Conservation (phyloP, 1,140 invertebrate species). For the Heliconius hermathena region DNA sequence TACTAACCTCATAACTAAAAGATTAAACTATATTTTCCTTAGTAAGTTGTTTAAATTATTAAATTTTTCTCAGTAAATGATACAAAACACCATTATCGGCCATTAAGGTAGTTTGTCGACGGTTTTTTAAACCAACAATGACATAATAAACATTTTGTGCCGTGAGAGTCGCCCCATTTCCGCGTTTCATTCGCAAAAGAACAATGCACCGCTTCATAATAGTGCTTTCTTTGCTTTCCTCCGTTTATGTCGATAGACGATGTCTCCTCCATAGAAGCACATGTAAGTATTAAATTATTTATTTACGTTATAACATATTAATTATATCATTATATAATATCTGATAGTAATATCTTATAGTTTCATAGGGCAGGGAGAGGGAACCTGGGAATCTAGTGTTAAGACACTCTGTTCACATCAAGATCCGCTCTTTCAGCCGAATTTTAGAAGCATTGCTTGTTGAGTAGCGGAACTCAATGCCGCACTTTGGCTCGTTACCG, state of each 20-base stretch:
- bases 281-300: constrained; percentile 48
- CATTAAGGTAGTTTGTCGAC: not conserved
- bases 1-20: too few species aligned
- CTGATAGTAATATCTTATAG: too few species aligned
- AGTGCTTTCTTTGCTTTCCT: constrained; percentile 32
- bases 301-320: not conserved
- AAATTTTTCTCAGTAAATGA: not conserved
- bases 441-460: too few species aligned
- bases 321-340: not conserved
- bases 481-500: too few species aligned
- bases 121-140: constrained; percentile 16
- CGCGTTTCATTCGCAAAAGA: constrained; percentile 29
- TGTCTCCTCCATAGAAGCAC: constrained; percentile 46
- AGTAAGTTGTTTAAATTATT: too few species aligned
- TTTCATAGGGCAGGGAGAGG: too few species aligned
- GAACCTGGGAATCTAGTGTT: too few species aligned
- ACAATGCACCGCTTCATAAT: constrained; percentile 38
- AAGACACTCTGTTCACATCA: too few species aligned
- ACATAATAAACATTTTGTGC: constrained; percentile 24
- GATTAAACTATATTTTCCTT: too few species aligned
- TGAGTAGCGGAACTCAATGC: too few species aligned
- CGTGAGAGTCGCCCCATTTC: constrained; percentile 32
- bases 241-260: constrained; percentile 33
- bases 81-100: not conserved
- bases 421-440: too few species aligned